A percentile compares a stretch with the other conserved stretches of the same genome.
Conservation (phyloP, 2,797 vertebrate species). For the Oophaga sylvatica region DNA sequence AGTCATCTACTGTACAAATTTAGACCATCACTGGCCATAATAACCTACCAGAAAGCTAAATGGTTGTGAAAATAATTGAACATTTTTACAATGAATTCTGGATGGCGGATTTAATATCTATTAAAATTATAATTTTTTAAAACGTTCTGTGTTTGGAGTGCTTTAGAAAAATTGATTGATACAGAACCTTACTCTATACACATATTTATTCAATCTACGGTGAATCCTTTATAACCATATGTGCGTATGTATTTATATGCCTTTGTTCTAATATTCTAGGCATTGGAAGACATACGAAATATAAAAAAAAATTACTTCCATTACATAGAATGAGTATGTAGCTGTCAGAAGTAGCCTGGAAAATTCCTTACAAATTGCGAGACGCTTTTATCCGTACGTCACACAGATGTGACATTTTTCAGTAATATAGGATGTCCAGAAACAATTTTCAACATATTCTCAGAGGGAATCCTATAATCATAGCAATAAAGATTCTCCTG, state of each 20-base stretch:
- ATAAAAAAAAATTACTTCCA: neutral
- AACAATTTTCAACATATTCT: conserved; percentile 3
- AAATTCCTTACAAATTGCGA: neutral
- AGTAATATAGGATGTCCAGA: neutral
- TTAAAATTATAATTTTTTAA: too few species aligned
- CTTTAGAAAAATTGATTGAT: too few species aligned
- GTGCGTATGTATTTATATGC: neutral
- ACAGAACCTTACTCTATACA: too few species aligned
- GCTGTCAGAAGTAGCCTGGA: neutral
- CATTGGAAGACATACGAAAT: neutral
- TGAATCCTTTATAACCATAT: neutral
- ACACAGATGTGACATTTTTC: neutral
- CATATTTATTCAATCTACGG: too few species aligned
- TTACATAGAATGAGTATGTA: neutral
- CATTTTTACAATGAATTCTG: too few species aligned
- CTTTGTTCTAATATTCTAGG: neutral
- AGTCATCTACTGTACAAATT: too few species aligned
- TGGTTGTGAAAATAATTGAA: too few species aligned
- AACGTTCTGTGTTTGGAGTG: too few species aligned
- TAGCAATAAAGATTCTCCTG: neutral
- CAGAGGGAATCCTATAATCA: neutral
- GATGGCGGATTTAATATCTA: too few species aligned
- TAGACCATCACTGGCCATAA: too few species aligned
- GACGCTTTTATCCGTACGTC: neutral
- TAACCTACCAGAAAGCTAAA: too few species aligned